Percentiles rank a stretch among this genome's conserved stretches.
These are phyloP conservation scores for Cervus canadensis DNA, from an alignment of 2,113 vertebrate genomes.

Conservation along the genomic window DNA sequence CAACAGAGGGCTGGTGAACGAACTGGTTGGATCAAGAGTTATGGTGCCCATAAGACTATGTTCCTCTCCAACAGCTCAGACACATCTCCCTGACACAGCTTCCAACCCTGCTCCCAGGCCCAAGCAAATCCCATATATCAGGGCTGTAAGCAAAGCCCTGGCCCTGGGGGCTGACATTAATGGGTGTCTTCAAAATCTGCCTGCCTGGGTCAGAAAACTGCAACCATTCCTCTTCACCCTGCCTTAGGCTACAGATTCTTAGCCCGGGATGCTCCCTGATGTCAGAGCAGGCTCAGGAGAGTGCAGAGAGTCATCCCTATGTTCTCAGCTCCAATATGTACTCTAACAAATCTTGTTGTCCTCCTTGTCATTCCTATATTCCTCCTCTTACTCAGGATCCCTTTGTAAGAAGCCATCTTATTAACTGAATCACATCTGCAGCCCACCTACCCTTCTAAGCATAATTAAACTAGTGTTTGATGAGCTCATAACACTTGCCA, in stretches of 20 bases:
- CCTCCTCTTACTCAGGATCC: not conserved
- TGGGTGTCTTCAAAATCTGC: not conserved
- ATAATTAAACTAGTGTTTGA: not conserved
- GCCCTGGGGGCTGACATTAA: conserved; percentile 49
- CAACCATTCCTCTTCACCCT: conserved; percentile 11
- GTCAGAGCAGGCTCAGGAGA: not conserved
- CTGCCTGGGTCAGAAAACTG: not conserved
- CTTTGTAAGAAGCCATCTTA: not conserved
- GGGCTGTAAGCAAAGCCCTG: not conserved
- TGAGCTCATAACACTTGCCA: not conserved
- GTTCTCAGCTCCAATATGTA: not conserved
- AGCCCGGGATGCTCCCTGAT: not conserved
- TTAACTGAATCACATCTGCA: not conserved
- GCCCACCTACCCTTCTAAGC: not conserved
- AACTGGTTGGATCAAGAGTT: conserved; percentile 9
- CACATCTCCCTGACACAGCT: not conserved
- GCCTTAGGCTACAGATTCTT: conserved; percentile 33
- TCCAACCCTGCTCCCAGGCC: not conserved
- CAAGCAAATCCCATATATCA: conserved; percentile 39
- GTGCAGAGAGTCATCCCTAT: not conserved
- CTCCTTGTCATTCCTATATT: not conserved
- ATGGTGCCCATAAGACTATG: not conserved
- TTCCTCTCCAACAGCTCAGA: not conserved
- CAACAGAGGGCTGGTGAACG: not conserved
- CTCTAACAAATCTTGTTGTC: not conserved